These are phyloP conservation scores for Orcinus orca DNA, from an alignment of 2,113 vertebrate species.

Conservation along the genomic window DNA sequence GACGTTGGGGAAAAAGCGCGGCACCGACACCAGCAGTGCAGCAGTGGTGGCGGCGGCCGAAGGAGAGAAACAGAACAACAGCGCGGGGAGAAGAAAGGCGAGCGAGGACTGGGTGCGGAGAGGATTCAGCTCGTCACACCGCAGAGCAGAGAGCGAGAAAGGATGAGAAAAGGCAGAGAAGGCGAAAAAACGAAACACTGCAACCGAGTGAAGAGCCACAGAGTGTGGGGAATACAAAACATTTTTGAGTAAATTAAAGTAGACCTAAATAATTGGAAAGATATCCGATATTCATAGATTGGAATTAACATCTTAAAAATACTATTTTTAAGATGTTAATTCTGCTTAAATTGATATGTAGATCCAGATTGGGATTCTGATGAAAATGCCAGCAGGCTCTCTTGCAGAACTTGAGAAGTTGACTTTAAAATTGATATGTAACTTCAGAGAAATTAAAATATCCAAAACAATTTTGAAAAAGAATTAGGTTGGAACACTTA, in stretches of 20 bases:
- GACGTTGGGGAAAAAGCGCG: conserved; percentile 78
- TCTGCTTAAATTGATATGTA: neutral
- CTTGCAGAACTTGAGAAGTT: neutral
- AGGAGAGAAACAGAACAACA: conserved; percentile 48
- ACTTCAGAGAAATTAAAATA: neutral
- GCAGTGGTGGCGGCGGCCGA: conserved; percentile 63
- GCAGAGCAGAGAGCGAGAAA: neutral
- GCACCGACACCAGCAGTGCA: conserved; percentile 68
- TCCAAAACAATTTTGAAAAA: neutral
- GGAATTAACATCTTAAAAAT: neutral
- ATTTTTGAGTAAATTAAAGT: neutral
- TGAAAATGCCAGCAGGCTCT: neutral
- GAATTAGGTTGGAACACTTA: neutral
- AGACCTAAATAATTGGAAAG: neutral
- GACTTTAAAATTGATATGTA: neutral
- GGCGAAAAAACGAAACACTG: fast-evolving
- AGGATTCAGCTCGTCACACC: conserved; percentile 40
- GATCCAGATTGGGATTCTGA: neutral
- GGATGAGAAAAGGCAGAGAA: neutral
- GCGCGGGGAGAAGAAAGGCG: neutral
- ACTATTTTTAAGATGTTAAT: neutral
- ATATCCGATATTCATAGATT: neutral
- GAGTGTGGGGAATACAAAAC: conserved; percentile 49
- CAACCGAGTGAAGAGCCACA: neutral
- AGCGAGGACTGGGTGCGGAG: too few species aligned